Evolutionary conservation across 2,888 invertebrate genomes (phyloP), one percentile per base, ranked within the genome.

Genomic region (Erebia aethiops): DNA sequence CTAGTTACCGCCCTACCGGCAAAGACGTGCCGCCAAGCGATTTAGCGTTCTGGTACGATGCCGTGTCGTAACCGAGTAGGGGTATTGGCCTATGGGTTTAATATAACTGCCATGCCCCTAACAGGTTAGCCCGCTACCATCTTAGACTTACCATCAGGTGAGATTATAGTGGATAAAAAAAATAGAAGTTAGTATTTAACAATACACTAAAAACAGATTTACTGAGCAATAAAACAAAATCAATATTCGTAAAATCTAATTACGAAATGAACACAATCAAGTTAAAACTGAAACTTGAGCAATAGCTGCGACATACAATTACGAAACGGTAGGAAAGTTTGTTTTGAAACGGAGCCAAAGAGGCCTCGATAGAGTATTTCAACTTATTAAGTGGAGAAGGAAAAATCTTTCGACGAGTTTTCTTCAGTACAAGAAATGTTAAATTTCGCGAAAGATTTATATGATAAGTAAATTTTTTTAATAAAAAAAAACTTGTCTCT

Each of bases 281-380:
- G n/a, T 66, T 46, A 46, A 66, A 56, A 66, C 43, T 64, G 35
- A 62, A 62, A 69, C 54, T 62, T 43, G 35, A 58, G 64, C 46
- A 62, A 58, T 64, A 69, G 64, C 43, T 69, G 63, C 46, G 49
- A 46, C 63, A 58, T 43, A 56, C 61, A 54, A 62, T 69, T 61
- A 62, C 64, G 51, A 46, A 70, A 70, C 61, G 9, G 66, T 61
- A 61, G 43, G 56, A 70, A 70, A 70, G 65, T 66, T 70, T 52
- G 16, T 61, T 66, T 66, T 70, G 70, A 66, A 60, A 61, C 43
- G 43, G 14, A 54, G 70, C 70, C 66, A 66, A 66, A 56, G 56
- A 46, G 66, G 56, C 51, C 21, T 13, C 67, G 26, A 51, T 67
- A 9, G 35, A 54, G 35, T 67, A 43, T 58, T 51, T 67, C 16